Conservation (phyloP, 1,140 invertebrate genomes). For the Stegodyphus mimosarum region DNA sequence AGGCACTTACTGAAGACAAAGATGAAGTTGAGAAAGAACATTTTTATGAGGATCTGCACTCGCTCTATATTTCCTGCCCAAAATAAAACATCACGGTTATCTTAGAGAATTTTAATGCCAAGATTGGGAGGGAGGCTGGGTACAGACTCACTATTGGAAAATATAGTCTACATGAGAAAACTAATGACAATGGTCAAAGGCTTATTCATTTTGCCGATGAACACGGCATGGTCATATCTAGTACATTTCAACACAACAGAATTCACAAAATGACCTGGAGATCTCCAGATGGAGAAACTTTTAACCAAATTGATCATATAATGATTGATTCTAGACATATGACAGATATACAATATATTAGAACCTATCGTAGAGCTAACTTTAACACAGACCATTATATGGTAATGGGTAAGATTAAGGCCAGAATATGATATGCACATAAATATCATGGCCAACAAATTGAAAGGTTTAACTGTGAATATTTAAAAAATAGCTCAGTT, state of each 20-base stretch:
- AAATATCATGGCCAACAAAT: slow-evolving; percentile 1
- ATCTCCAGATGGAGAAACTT: background rate
- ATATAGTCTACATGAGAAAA: background rate
- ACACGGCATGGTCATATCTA: background rate
- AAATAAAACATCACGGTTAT: background rate
- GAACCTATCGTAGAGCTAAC: background rate
- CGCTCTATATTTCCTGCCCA: background rate
- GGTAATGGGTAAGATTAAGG: slow-evolving; percentile 8
- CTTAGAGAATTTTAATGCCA: background rate
- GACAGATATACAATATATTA: background rate
- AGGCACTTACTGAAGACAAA: background rate
- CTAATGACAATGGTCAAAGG: background rate
- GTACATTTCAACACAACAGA: background rate
- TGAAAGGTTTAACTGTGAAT: background rate
- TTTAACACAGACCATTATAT: slow-evolving; percentile 1
- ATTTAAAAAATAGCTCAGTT: background rate
- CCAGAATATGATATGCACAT: slow-evolving; percentile 4
- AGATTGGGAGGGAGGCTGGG: background rate
- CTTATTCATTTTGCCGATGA: background rate
- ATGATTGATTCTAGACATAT: background rate
- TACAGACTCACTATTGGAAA: background rate
- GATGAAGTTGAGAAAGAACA: background rate
- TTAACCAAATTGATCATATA: slow-evolving; percentile 5
- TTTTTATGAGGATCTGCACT: slow-evolving; percentile 2
- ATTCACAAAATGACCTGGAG: background rate